Evolutionary conservation across 2,888 invertebrate genomes (phyloP).

Genomic region (Hydraecia micacea): DNA sequence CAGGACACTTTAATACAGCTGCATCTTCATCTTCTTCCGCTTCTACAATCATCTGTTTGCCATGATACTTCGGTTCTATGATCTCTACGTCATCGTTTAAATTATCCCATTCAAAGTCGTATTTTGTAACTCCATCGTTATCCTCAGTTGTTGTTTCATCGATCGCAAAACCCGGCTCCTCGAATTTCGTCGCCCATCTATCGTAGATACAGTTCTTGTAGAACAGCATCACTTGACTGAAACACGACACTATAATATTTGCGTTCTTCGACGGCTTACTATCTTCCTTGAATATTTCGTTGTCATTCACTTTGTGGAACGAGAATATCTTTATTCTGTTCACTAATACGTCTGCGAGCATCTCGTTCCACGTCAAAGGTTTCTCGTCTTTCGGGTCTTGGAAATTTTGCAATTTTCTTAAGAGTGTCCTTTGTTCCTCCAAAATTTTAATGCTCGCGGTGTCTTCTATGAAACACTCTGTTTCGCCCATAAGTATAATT

Average conservation of each 20-base stretch:
- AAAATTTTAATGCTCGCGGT: constrained; percentile 67
- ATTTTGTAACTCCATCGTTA: constrained; percentile 38
- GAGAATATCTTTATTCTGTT: constrained; percentile 81
- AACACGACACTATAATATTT: constrained; percentile 69
- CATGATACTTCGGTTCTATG: constrained; percentile 80
- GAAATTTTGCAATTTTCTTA: constrained; percentile 83
- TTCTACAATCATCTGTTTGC: constrained; percentile 65
- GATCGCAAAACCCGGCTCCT: constrained; percentile 46
- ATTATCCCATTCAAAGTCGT: constrained; percentile 59
- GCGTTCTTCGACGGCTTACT: constrained; percentile 40
- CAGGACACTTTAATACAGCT: constrained; percentile 69
- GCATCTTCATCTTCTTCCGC: constrained; percentile 49
- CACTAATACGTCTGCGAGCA: constrained; percentile 82
- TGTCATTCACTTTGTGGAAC: constrained; percentile 69
- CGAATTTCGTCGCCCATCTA: constrained; percentile 58
- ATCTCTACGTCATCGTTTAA: constrained; percentile 83
- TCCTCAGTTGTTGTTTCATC: constrained; percentile 52
- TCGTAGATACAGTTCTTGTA: constrained; percentile 81
- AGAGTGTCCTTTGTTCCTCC: constrained; percentile 77
- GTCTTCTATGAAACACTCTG: constrained; percentile 73
- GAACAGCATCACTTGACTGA: constrained; percentile 76
- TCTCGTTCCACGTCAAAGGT: constrained; percentile 82
- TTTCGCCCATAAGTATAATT: constrained; percentile 76
- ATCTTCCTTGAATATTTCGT: constrained; percentile 61
- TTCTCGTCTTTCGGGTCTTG: constrained; percentile 73